Percentiles rank a stretch among this genome's conserved stretches.
phyloP scores from a whole-genome alignment of 2,888 invertebrate species.

The Agrochola litura region DNA sequence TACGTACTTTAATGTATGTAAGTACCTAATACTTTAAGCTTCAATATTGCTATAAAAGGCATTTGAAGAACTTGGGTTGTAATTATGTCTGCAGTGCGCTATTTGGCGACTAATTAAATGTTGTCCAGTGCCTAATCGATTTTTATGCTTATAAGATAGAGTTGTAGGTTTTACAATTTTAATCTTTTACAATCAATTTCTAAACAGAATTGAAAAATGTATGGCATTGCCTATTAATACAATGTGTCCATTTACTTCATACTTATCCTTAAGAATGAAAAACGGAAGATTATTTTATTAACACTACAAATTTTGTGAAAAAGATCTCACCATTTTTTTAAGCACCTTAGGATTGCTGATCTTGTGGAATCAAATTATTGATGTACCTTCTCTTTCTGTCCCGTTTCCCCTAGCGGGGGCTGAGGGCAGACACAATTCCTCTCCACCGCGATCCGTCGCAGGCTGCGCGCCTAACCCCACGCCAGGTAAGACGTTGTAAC shows the following conservation, averaged over 20 bases:
- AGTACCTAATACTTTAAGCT: conserved; percentile 35
- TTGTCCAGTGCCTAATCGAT: not conserved
- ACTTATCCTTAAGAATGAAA: not conserved
- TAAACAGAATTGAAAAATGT: not conserved
- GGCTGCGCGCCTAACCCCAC: conserved; percentile 57
- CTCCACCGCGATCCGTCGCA: conserved; percentile 55
- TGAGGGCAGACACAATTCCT: conserved; percentile 53
- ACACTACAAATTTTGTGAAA: not conserved
- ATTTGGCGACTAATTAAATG: not conserved
- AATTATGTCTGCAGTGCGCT: conserved; percentile 8
- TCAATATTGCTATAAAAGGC: conserved; percentile 18
- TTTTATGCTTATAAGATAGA: not conserved
- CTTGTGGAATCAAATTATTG: conserved; percentile 14
- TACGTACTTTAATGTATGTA: conserved; percentile 39
- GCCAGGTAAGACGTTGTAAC: conserved; percentile 54
- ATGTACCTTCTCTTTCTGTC: conserved; percentile 52
- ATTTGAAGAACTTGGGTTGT: conserved; percentile 28
- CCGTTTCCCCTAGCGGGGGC: conserved; percentile 61
- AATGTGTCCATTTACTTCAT: not conserved
- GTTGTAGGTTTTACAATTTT: not conserved
- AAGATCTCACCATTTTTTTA: not conserved
- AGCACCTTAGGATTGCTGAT: not conserved
- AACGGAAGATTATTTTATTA: not conserved
- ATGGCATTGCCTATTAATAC: not conserved
- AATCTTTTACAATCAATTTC: not conserved